Evolutionary conservation across 2,113 vertebrate species (phyloP).

Genomic region (Entelurus aequoreus): DNA sequence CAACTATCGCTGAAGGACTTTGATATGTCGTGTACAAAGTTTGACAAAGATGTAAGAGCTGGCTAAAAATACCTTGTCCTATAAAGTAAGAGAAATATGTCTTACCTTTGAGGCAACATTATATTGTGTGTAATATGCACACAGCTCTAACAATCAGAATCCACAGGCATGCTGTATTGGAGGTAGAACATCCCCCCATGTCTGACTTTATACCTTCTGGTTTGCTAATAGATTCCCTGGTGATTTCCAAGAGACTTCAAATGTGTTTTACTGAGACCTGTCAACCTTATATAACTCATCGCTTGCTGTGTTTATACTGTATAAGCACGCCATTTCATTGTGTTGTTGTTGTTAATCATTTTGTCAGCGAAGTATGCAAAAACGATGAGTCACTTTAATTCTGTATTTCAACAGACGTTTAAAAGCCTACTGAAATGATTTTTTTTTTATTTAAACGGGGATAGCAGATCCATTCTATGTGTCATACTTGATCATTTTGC

Average conservation of each 20-base stretch:
- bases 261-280: constrained; percentile 25
- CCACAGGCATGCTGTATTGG: constrained; percentile 5
- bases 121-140: background rate
- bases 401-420: too few species aligned
- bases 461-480: too few species aligned
- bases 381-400: background rate
- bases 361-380: background rate
- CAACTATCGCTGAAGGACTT: too few species aligned
- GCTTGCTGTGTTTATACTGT: constrained; percentile 4
- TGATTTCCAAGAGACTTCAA: constrained; percentile 33
- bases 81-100: too few species aligned
- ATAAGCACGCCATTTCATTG: background rate
- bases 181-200: constrained; percentile 30
- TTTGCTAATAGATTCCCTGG: constrained; percentile 30
- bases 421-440: too few species aligned
- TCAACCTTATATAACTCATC: constrained; percentile 5
- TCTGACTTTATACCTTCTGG: constrained; percentile 19
- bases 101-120: too few species aligned
- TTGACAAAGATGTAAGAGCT: too few species aligned
- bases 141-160: background rate
- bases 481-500: too few species aligned
- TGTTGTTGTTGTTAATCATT: background rate
- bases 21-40: too few species aligned
- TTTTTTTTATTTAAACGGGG: too few species aligned
- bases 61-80: too few species aligned